Evolutionary conservation across 2,797 vertebrate genomes (phyloP).

Genomic region (Phoxinus dragarum): DNA sequence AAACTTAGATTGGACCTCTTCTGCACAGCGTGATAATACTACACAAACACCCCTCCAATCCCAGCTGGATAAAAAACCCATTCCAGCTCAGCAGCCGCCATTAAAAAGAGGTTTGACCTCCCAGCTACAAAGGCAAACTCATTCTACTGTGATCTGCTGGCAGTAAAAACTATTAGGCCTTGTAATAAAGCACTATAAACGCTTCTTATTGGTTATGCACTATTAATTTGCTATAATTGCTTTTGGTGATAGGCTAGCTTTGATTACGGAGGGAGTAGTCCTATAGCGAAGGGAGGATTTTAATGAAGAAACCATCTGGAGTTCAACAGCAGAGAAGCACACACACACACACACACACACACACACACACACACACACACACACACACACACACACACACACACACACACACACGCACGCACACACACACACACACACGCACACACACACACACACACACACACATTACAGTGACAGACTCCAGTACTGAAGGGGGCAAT

Average conservation of each 20-base stretch:
- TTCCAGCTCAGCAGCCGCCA: slow-evolving; percentile 31
- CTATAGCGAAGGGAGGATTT: slow-evolving; percentile 68
- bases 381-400: neutral
- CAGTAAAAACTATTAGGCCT: slow-evolving; percentile 78
- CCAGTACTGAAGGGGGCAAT: neutral
- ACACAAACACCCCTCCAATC: slow-evolving; percentile 32
- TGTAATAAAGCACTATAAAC: slow-evolving; percentile 79
- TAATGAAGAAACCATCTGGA: slow-evolving; percentile 78
- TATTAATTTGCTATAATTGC: slow-evolving; percentile 77
- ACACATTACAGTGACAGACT: neutral
- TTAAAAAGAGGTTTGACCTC: slow-evolving; percentile 71
- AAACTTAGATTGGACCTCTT: slow-evolving; percentile 12
- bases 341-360: neutral
- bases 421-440: too few species aligned
- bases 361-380: slow-evolving; percentile 4
- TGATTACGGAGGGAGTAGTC: slow-evolving; percentile 66
- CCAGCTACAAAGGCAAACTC: slow-evolving; percentile 75
- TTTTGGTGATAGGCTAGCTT: slow-evolving; percentile 69
- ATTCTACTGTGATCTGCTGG: slow-evolving; percentile 69
- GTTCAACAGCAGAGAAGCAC: slow-evolving; percentile 28
- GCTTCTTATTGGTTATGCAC: slow-evolving; percentile 76
- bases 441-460: too few species aligned
- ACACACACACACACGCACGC: too few species aligned
- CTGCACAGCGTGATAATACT: slow-evolving; percentile 22
- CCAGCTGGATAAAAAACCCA: slow-evolving; percentile 41